Percentiles rank a stretch among this genome's conserved stretches.
These are phyloP conservation scores for Crossoptilon crossoptilon DNA, from an alignment of 2,797 vertebrate species.

Conservation along the genomic window DNA sequence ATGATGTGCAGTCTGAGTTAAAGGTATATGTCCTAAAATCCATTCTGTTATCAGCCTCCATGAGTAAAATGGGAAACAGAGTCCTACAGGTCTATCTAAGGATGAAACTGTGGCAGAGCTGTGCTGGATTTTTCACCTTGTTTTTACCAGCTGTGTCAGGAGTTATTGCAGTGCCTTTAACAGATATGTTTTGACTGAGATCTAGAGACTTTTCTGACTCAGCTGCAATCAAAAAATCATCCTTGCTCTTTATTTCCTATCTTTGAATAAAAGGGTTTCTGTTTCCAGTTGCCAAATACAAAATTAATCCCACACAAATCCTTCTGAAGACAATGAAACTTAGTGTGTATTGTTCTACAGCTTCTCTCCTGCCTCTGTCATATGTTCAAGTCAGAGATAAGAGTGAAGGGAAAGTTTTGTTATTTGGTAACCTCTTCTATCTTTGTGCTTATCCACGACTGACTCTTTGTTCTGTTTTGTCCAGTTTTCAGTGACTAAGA, in stretches of 20 bases:
- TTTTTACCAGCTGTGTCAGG: not conserved
- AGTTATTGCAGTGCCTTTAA: not conserved
- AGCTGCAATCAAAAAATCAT: not conserved
- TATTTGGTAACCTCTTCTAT: not conserved
- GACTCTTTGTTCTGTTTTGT: not conserved
- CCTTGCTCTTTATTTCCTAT: slow-evolving; percentile 16
- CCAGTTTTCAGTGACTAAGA: not conserved
- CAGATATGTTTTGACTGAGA: slow-evolving; percentile 35
- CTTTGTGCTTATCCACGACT: not conserved
- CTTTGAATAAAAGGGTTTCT: slow-evolving; percentile 29
- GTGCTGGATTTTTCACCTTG: not conserved
- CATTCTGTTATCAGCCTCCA: not conserved
- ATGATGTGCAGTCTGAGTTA: not conserved
- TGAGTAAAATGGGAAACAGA: not conserved
- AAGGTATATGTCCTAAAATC: not conserved
- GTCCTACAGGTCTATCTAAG: not conserved
- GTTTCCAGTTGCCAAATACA: slow-evolving; percentile 42
- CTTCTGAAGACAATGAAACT: slow-evolving; percentile 42
- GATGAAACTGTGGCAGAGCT: not conserved
- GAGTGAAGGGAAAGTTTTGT: not conserved
- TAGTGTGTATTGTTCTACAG: not conserved
- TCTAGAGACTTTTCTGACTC: slow-evolving; percentile 34
- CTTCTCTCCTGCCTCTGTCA: not conserved
- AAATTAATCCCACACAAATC: not conserved
- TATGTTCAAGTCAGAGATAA: slow-evolving; percentile 5